Evolutionary conservation across 1,140 invertebrate genomes (phyloP), one percentile per base, ranked within the genome.

Genomic region (Paraescarpia echinospica): DNA sequence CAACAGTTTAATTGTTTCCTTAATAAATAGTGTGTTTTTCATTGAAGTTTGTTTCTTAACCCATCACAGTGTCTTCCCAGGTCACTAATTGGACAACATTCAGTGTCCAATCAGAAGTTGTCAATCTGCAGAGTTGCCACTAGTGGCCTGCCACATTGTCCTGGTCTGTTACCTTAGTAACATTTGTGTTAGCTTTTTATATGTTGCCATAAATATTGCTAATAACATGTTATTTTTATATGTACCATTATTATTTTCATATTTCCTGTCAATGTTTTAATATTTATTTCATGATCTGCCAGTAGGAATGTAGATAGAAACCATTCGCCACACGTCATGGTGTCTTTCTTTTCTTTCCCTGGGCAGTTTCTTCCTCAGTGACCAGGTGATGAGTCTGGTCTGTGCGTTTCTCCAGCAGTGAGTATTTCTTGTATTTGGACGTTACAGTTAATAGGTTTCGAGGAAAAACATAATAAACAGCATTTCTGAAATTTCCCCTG

Each of bases 331-430:
- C 31, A 34, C n/a, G n/a, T n/a, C n/a, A n/a, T n/a, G n/a, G n/a
- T 92, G n/a, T 90, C 33, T 89, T n/a, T 41, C 92, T 51, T 92
- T 91, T 89, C 0, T 14, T 35, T 94, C 94, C 59, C 93, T 96
- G 95, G 95, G 94, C 34, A 95, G 94, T 90, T 96, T 94, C 92
- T 95, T 96, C 93, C 92, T 94, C 34, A 94, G 94, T 93, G 93
- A 94, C 35, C 94, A 94, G 27, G 93, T 95, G 4, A 94, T 95
- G 93, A 94, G 93, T 33, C 89, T 95, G 18, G 92, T 95, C 22
- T 95, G 95, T 6, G 94, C 94, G 41, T 96, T 96, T 93, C 92
- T 96, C 27, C 95, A 96, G 91, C 94, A 96, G 93, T 96, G 94
- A 92, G 94, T 94, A 89, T 34, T n/a, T 91, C 35, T n/a, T 77